These are phyloP conservation scores for Umimayanthus kanabou DNA, from an alignment of 92 coral and sea anemone species.

Conservation along the genomic window DNA sequence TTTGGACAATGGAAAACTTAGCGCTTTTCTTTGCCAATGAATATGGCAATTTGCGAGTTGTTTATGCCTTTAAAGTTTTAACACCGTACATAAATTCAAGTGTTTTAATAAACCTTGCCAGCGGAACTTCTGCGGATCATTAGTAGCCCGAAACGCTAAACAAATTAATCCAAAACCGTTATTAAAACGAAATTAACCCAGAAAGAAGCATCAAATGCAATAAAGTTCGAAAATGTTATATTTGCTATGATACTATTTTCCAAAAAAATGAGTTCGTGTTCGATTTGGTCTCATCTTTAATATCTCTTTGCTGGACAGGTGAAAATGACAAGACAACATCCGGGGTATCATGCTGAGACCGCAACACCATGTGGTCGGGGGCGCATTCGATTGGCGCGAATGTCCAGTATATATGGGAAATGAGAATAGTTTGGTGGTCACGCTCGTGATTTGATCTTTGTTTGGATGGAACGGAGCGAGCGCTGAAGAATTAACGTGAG, in stretches of 20 bases:
- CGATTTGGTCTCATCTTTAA: not conserved
- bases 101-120: conserved; percentile 25
- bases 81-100: not conserved
- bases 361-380: conserved; percentile 50
- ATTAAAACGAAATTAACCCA: not conserved
- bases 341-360: conserved; percentile 45
- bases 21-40: conserved; percentile 16
- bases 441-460: conserved; percentile 37
- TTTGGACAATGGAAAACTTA: not conserved
- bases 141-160: conserved; percentile 15
- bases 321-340: conserved; percentile 33
- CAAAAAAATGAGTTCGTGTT: not conserved
- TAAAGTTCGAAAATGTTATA: not conserved
- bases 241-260: not conserved
- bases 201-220: not conserved
- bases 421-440: conserved; percentile 41
- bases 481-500: not conserved
- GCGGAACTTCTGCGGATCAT: conserved; percentile 19
- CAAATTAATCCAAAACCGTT: conserved; percentile 1
- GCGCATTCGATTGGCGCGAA: conserved; percentile 50
- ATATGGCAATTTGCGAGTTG: conserved; percentile 1
- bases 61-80: not conserved
- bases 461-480: conserved; percentile 21
- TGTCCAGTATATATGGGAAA: conserved; percentile 13
- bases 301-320: conserved; percentile 37